Percentiles rank a stretch among this genome's conserved stretches.
phyloP scores from a whole-genome alignment of 2,797 vertebrate genomes.

The Bradypodion pumilum region DNA sequence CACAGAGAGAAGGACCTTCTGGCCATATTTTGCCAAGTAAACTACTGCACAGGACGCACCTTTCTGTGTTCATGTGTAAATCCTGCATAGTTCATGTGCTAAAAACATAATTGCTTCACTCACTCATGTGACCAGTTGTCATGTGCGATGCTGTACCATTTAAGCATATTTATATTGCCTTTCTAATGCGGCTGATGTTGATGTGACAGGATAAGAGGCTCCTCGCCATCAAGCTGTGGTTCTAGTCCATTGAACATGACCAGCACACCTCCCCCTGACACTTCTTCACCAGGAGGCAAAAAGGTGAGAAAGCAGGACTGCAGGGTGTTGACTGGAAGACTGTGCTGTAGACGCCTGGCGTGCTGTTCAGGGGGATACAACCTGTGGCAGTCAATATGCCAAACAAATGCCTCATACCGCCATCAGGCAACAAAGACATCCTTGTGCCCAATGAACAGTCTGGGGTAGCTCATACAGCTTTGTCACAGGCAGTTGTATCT shows the following conservation, averaged over 20 bases:
- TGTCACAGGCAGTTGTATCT: too few relatives aligned
- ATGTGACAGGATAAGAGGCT: slow-evolving; percentile 89
- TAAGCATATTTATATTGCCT: not conserved
- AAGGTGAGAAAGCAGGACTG: slow-evolving; percentile 79
- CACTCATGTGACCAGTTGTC: not conserved
- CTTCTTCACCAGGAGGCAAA: slow-evolving; percentile 92
- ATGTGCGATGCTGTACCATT: not conserved
- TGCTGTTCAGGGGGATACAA: not conserved
- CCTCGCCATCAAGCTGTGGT: slow-evolving; percentile 95
- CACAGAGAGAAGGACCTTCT: not conserved
- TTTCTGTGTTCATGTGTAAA: not conserved
- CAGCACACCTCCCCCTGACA: slow-evolving; percentile 94
- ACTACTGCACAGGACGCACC: not conserved
- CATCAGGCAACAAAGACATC: not conserved
- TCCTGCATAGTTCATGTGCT: not conserved
- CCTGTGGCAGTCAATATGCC: not conserved
- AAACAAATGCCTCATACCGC: not conserved
- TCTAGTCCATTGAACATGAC: slow-evolving; percentile 97
- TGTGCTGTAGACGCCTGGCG: not conserved
- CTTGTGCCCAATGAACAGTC: not conserved
- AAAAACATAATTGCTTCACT: not conserved
- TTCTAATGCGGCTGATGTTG: not conserved
- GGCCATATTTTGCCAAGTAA: not conserved
- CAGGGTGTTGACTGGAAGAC: not conserved
- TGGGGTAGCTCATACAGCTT: not conserved